Conservation (phyloP, 2,113 vertebrate genomes). For the Hemicordylus capensis region DNA sequence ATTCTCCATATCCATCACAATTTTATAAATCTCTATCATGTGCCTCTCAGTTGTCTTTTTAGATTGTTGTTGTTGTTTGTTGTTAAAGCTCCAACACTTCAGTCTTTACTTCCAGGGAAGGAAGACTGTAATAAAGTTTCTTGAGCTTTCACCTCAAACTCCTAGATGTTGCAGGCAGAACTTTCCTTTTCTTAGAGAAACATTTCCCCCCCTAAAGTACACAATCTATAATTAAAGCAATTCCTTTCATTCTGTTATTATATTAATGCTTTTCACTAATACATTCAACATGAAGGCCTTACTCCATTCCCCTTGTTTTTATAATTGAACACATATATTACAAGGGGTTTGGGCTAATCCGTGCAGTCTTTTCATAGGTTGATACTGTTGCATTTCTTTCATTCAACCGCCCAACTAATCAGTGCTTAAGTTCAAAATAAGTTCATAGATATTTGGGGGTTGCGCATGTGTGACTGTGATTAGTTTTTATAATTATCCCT, state of each 20-base stretch:
- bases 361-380: not conserved
- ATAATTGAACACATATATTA: not conserved
- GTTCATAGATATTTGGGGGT: not conserved
- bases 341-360: not conserved
- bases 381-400: not conserved
- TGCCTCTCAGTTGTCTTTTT: not conserved
- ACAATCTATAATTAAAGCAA: not conserved
- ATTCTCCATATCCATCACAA: not conserved
- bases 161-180: not conserved
- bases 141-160: not conserved
- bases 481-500: not conserved
- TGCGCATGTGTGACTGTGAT: not conserved
- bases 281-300: not conserved
- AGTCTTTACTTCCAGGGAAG: too few species aligned
- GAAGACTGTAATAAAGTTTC: not conserved
- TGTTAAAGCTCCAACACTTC: not conserved
- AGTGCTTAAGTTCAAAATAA: not conserved
- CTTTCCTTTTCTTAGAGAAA: not conserved
- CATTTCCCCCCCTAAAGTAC: not conserved
- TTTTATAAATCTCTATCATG: not conserved
- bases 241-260: not conserved
- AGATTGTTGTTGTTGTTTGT: not conserved
- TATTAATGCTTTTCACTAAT: constrained; percentile 19
- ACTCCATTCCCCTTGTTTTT: not conserved
- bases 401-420: not conserved